phyloP scores from a whole-genome alignment of 2,888 invertebrate species.

The Hecatera dysodea region DNA sequence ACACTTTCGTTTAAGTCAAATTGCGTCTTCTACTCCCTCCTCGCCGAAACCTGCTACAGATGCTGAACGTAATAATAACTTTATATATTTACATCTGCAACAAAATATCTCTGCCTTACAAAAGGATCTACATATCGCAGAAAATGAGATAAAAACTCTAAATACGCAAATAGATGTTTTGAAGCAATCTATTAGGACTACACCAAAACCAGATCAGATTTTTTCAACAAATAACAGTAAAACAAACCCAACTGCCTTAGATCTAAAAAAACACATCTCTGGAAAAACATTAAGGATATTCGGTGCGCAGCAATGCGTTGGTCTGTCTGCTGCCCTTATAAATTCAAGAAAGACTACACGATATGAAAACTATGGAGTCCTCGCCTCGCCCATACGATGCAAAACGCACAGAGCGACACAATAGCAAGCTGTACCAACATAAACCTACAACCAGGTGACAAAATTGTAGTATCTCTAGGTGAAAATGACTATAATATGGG shows the following conservation, averaged over 20 bases:
- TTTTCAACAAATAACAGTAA: neutral
- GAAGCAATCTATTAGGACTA: neutral
- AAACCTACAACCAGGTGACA: neutral
- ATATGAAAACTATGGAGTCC: conserved; percentile 13
- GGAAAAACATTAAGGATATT: conserved; percentile 8
- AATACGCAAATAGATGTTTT: conserved; percentile 7
- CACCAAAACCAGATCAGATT: neutral
- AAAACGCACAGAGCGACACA: conserved; percentile 14
- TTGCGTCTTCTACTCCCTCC: neutral
- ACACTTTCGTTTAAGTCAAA: conserved; percentile 10
- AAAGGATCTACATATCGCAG: conserved; percentile 6
- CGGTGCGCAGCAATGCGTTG: conserved; percentile 18
- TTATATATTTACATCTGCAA: neutral
- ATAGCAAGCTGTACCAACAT: conserved; percentile 6
- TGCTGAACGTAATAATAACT: neutral
- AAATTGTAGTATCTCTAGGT: conserved; percentile 20
- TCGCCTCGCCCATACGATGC: conserved; percentile 13
- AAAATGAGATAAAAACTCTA: conserved; percentile 1
- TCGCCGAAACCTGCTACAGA: neutral
- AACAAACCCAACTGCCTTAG: neutral
- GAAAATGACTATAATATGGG: conserved; percentile 12
- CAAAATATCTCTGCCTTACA: neutral
- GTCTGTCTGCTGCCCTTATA: conserved; percentile 10
- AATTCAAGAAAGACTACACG: conserved; percentile 12
- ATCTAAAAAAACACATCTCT: neutral